phyloP scores from a whole-genome alignment of 1,140 invertebrate genomes.

The Drosophila kurseongensis region DNA sequence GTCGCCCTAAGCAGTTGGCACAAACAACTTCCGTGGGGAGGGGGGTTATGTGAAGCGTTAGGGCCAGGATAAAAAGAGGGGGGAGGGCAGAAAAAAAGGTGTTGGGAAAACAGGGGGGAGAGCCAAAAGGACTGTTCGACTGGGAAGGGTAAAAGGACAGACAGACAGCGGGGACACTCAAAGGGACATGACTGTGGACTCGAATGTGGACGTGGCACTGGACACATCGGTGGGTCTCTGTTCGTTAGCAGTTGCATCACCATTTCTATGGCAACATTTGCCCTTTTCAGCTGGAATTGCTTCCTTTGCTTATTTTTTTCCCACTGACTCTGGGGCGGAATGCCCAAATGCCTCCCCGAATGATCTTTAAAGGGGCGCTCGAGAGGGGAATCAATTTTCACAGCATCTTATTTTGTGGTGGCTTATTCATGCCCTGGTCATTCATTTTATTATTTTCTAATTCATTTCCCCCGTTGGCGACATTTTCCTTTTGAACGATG shows the following conservation, averaged over 20 bases:
- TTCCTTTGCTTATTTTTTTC: background rate
- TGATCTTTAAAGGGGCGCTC: background rate
- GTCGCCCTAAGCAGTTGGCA: conserved; percentile 47
- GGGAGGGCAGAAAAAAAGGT: too few species aligned
- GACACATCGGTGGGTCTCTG: conserved; percentile 12
- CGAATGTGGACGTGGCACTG: conserved; percentile 16
- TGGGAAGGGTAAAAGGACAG: too few species aligned
- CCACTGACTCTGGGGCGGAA: background rate
- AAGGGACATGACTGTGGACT: conserved; percentile 3
- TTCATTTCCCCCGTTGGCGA: background rate
- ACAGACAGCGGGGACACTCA: conserved; percentile 9
- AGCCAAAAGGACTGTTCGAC: too few species aligned
- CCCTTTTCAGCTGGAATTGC: conserved; percentile 18
- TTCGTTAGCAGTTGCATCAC: conserved; percentile 64
- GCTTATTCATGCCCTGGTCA: background rate
- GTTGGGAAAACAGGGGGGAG: too few species aligned
- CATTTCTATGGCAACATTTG: conserved; percentile 7
- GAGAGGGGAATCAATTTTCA: background rate
- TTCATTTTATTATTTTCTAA: conserved; percentile 22
- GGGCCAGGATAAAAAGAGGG: background rate
- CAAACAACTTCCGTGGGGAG: conserved; percentile 54
- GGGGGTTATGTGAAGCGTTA: background rate
- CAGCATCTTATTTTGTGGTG: background rate
- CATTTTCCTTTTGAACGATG: background rate
- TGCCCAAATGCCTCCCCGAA: conserved; percentile 2